Evolutionary conservation across 2,797 vertebrate species (phyloP).

Genomic region (Podargus strigoides): DNA sequence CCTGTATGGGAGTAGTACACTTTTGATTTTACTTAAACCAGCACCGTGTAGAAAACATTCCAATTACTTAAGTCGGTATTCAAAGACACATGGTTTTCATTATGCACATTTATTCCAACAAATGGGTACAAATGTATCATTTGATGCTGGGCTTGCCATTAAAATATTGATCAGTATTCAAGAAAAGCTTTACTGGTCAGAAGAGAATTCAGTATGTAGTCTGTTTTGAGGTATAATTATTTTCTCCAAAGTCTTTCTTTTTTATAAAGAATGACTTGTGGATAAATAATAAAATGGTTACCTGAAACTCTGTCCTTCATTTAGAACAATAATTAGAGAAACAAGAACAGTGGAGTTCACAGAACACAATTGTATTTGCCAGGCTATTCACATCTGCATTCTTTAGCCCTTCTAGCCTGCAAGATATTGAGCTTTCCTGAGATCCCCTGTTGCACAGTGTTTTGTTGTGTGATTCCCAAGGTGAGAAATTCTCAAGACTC

Average conservation of each 20-base stretch:
- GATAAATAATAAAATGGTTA: background rate
- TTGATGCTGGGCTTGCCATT: background rate
- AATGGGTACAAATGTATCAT: background rate
- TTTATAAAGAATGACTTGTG: background rate
- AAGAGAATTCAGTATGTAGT: background rate
- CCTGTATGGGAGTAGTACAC: background rate
- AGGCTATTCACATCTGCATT: background rate
- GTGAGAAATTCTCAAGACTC: background rate
- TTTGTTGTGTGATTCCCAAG: background rate
- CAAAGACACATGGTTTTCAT: background rate
- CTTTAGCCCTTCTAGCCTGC: background rate
- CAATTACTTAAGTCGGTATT: background rate
- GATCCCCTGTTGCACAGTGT: background rate
- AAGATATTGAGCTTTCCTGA: background rate
- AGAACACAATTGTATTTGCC: background rate
- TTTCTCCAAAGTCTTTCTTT: background rate
- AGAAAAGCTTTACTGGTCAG: background rate
- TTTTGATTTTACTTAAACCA: background rate
- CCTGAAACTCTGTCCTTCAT: background rate
- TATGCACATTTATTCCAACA: background rate
- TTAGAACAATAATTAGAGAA: background rate
- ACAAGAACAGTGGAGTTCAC: background rate
- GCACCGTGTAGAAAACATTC: background rate
- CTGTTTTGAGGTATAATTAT: background rate
- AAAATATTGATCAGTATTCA: background rate